phyloP scores from a whole-genome alignment of 2,113 vertebrate species.

The Campylomormyrus tamandua region DNA sequence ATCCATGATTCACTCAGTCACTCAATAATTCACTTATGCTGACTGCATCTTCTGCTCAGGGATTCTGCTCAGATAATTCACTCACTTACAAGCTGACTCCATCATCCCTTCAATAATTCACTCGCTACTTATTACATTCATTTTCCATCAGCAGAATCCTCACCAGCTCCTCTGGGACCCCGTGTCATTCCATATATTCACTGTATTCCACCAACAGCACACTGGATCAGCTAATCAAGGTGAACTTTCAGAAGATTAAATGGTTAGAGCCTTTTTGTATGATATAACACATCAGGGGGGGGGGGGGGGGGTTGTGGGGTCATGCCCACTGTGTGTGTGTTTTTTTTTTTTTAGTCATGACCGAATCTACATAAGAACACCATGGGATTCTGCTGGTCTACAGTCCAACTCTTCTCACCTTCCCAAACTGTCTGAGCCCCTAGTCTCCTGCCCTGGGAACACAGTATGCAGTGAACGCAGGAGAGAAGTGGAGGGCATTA shows the following conservation, averaged over 20 bases:
- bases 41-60: background rate
- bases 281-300: background rate
- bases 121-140: background rate
- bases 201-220: background rate
- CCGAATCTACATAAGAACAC: background rate
- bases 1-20: background rate
- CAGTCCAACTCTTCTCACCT: background rate
- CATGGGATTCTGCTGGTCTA: background rate
- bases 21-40: conserved; percentile 4
- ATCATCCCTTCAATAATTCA: background rate
- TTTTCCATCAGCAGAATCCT: background rate
- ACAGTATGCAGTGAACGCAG: background rate
- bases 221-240: background rate
- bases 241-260: background rate
- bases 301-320: background rate
- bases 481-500: background rate
- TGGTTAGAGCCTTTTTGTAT: background rate
- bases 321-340: background rate
- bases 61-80: background rate
- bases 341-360: background rate
- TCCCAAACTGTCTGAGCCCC: no score
- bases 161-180: background rate
- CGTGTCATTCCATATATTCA: background rate
- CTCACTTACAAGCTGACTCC: background rate
- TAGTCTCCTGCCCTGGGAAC: background rate